Base-by-base conservation (phyloP, 2,888 invertebrate species). In the Cosmopolites sordidus region DNA sequence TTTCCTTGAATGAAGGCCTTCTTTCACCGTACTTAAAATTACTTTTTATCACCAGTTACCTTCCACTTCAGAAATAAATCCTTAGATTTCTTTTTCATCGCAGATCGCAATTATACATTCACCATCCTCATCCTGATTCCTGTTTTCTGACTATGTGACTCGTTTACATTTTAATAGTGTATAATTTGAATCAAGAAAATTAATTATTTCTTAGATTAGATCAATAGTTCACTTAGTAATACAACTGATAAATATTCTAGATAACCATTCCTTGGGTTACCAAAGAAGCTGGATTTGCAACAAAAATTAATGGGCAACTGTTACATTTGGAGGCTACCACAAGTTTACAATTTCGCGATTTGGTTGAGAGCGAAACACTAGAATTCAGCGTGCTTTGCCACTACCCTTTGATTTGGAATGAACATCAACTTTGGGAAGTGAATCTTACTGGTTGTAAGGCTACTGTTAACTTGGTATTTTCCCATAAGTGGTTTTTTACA, bases 391-490 rank as follows among this genome's bases (percentile, higher is more conserved):
- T 96, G 1, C 82, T 83, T 67, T 89, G 89, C 64, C 87, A 90
- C 67, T 99, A 95, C 75, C 98, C 98, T 0, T 79, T 89, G 38
- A 83, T 86, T 52, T 99, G 97, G 96, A 99, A 98, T 73, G 93
- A 92, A 61, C 92, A 93, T 63, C 98, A 99, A 73, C 86, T 91
- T 63, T 99, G 98, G 98, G 84, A 85, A 58, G 79, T 94, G 45
- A 87, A 89, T 66, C 76, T 97, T 59, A 95, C 93, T 0, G 94
- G 94, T 0, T 94, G 95, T 72, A 97, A 97, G 75, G 93, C 94
- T 1, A 91, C 94, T 0, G 86, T 91, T 11, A 89, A 89, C 71
- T 82, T 97, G 51, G 90, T 97, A 53, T 97, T 93, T 72, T 88
- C 89, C 58, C 97, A 97, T 73, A 97, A 97, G 75, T 88, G 90